Conservation (phyloP, 2,797 vertebrate genomes). For the Falco cherrug region DNA sequence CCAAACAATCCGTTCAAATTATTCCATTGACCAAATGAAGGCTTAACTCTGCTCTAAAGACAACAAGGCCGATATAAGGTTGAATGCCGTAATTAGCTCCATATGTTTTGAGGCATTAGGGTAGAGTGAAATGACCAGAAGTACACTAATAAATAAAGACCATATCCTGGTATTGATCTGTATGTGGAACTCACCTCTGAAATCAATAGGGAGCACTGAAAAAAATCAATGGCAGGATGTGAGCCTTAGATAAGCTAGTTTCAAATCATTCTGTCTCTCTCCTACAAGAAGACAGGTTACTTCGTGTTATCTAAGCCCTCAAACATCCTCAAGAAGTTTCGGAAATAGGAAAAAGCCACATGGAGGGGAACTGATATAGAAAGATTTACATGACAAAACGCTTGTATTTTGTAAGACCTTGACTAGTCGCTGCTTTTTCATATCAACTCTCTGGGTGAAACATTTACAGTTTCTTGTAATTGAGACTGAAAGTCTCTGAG, state of each 20-base stretch:
- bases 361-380: not conserved
- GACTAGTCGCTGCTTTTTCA: not conserved
- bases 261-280: constrained; percentile 18
- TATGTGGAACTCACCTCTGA: constrained; percentile 22
- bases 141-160: constrained; percentile 44
- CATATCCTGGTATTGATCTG: constrained; percentile 64
- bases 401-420: not conserved
- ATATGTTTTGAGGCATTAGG: not conserved
- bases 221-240: constrained; percentile 65
- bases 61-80: not conserved
- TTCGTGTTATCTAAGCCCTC: constrained; percentile 14
- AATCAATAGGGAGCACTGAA: constrained; percentile 49
- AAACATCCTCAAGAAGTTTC: constrained; percentile 25
- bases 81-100: not conserved
- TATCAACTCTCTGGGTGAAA: not conserved
- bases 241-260: constrained; percentile 36
- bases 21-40: not conserved
- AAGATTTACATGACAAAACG: not conserved
- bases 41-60: not conserved
- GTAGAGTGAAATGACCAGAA: constrained; percentile 19
- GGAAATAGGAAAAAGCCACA: not conserved
- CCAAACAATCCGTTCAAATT: not conserved
- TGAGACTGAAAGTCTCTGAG: not conserved
- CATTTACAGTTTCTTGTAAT: not conserved
- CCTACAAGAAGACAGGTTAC: not conserved